Evolutionary conservation across 1,140 invertebrate species (phyloP), one percentile per base, ranked within the genome.

Genomic region (Cephus cinctus): DNA sequence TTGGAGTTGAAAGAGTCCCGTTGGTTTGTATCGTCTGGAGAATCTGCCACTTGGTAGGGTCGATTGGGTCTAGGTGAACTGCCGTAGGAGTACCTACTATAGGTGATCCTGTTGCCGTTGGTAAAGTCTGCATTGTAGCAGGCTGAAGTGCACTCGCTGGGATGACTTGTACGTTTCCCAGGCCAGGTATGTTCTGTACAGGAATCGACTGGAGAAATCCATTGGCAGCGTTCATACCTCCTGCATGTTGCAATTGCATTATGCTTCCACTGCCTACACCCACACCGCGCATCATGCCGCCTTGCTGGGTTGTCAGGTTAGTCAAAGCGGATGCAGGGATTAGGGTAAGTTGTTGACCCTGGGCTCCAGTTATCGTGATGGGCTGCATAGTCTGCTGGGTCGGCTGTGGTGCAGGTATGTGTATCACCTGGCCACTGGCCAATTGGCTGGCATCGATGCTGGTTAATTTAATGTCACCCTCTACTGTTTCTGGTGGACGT

Each of bases 1-100:
- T 54, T 11, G 64, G 54, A 4, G 69, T 58, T 1, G 61, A 58
- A 4, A 74, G 56, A 1, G 61, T 56, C 14, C 71, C 66, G 43
- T 76, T 72, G n/a, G 65, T 54, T 54, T 75, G 76, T 52, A 73
- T 79, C 4, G 79, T 78, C 21, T 81, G 82, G 3, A 92, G 81
- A 19, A 92, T 84, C 71, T 92, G 89, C 87, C 87, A 90, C 65
- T 89, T 91, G 32, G 80, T 84, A 0, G 87, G 83, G 71, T 92
- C 88, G 54, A 80, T 84, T 0, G 87, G 86, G 61, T 91, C 89
- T 57, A 88, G 83, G 60, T 88, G 86, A 40, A 87, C 45, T 30
- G 78, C 73, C 23, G 74, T 50, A 6, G 50, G 48, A 36, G 62
- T 54, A 52, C 18, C 63, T 15, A 59, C 57, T 0, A 56, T 58